Evolutionary conservation across 2,113 vertebrate genomes (phyloP).

Genomic region (Pithys albifrons): DNA sequence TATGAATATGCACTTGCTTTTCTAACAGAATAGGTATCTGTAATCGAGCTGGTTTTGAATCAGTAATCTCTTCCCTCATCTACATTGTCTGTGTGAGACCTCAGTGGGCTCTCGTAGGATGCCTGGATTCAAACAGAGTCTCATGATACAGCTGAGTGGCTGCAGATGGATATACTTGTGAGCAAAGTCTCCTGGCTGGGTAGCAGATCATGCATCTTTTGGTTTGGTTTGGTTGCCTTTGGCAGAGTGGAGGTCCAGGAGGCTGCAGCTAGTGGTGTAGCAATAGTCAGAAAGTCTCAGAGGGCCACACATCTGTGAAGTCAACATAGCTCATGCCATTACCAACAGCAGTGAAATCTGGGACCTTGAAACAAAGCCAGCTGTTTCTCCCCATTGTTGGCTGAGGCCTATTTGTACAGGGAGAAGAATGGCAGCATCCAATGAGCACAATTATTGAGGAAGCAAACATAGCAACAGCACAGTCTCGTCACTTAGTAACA

Average conservation of each 20-base stretch:
- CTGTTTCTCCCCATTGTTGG: not conserved
- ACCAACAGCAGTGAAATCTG: not conserved
- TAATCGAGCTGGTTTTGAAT: not conserved
- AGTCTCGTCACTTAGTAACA: constrained; percentile 32
- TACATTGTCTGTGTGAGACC: not conserved
- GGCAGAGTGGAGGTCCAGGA: not conserved
- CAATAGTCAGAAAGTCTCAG: not conserved
- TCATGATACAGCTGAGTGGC: fast-evolving
- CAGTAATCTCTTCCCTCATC: not conserved
- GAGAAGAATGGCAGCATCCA: not conserved
- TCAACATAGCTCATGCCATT: not conserved
- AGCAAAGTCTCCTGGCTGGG: not conserved
- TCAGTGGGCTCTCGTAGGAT: not conserved
- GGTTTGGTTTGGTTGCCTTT: not conserved
- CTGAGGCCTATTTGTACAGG: not conserved
- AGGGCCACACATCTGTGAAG: not conserved
- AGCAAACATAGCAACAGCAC: constrained; percentile 28
- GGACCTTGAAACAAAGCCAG: constrained; percentile 5
- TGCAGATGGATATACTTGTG: not conserved
- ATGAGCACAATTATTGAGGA: not conserved
- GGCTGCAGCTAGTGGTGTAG: not conserved
- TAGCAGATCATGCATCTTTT: not conserved
- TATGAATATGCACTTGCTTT: not conserved
- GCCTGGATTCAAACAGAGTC: not conserved
- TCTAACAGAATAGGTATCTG: not conserved